Evolutionary conservation across 2,888 invertebrate species (phyloP).

Genomic region (Campoplex nolae): DNA sequence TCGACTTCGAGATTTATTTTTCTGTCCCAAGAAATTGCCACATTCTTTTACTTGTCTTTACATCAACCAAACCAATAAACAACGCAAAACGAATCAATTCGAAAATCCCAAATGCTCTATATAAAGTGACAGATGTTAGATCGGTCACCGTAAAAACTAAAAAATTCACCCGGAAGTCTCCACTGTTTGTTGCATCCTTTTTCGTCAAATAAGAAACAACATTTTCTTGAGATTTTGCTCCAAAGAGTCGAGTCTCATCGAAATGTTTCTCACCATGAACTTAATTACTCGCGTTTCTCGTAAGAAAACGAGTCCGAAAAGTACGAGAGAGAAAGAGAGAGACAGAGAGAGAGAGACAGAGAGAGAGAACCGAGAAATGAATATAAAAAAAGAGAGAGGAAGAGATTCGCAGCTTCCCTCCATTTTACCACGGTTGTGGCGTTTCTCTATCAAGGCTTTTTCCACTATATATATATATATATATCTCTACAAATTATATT

Average conservation of each 20-base stretch:
- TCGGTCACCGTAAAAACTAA: neutral
- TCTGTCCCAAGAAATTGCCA: neutral
- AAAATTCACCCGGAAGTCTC: neutral
- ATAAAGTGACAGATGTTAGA: neutral
- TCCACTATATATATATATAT: conserved; percentile 71
- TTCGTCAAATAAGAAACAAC: neutral
- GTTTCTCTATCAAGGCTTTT: conserved; percentile 56
- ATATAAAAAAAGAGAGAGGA: neutral
- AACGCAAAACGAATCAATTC: neutral
- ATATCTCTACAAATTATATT: conserved; percentile 65
- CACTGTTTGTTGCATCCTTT: neutral
- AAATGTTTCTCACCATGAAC: conserved; percentile 76
- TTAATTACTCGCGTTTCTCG: conserved; percentile 75
- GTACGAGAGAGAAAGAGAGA: neutral
- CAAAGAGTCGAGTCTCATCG: conserved; percentile 69
- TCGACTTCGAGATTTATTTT: neutral
- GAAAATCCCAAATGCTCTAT: neutral
- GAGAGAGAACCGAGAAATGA: conserved; percentile 1
- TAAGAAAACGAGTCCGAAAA: conserved; percentile 66
- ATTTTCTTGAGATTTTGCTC: conserved; percentile 21
- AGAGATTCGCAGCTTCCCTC: conserved; percentile 38
- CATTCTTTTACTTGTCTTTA: neutral
- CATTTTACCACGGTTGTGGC: conserved; percentile 54
- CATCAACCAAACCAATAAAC: neutral
- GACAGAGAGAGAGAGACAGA: too few species aligned